Conservation (phyloP, 2,888 invertebrate species). For the Strigamia crassipes region DNA sequence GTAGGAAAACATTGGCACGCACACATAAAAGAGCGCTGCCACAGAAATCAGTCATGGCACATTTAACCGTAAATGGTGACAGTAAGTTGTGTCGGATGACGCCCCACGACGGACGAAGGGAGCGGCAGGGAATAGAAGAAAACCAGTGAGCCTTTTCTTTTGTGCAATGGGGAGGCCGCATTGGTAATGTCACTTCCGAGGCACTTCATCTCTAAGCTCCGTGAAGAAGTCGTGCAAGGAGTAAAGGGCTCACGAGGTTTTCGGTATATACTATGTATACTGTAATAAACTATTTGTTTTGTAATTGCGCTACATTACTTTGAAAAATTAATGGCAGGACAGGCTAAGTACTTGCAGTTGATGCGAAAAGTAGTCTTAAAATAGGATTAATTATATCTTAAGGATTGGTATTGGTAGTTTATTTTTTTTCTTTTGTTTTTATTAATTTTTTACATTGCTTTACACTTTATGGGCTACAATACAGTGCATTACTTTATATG, state of each 20-base stretch:
- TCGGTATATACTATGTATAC: neutral
- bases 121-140: neutral
- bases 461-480: no score
- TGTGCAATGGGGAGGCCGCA: slow-evolving; percentile 10
- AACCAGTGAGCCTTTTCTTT: slow-evolving; percentile 8
- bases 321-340: no score
- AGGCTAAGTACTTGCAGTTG: neutral
- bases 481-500: no score
- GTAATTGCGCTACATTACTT: no score
- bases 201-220: slow-evolving; percentile 3
- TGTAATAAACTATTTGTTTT: neutral
- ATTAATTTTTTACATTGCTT: no score
- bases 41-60: slow-evolving; percentile 3
- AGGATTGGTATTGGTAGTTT: no score
- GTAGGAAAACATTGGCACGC: slow-evolving; percentile 10
- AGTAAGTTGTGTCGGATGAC: slow-evolving; percentile 10
- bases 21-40: slow-evolving; percentile 4
- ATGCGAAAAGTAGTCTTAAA: no score
- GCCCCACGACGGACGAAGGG: slow-evolving; percentile 4
- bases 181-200: slow-evolving; percentile 10
- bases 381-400: no score
- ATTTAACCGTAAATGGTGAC: slow-evolving; percentile 10
- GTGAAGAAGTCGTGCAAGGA: slow-evolving; percentile 4
- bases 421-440: no score
- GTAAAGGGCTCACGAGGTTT: neutral